Evolutionary conservation across 2,888 invertebrate genomes (phyloP).

Genomic region (Venusia cambrica): DNA sequence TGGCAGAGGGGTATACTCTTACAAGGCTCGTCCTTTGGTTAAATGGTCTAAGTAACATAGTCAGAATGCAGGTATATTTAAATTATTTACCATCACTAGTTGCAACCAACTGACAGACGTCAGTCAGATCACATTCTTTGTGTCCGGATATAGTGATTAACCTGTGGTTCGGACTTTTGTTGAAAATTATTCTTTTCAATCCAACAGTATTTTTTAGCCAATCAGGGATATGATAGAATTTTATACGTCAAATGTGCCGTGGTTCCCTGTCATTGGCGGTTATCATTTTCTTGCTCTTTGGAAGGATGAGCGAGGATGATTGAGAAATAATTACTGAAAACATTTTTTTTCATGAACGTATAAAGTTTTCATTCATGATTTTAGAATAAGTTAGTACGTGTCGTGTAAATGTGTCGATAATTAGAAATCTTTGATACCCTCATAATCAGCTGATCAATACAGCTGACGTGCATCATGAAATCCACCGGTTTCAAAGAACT

Average conservation of each 20-base stretch:
- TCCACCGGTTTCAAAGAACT: slow-evolving; percentile 56
- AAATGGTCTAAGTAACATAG: no score
- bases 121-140: no score
- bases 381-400: slow-evolving; percentile 32
- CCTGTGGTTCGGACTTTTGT: no score
- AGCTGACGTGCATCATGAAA: slow-evolving; percentile 45
- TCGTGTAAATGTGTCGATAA: slow-evolving; percentile 34
- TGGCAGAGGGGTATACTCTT: no score
- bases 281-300: slow-evolving; percentile 28
- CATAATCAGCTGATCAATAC: slow-evolving; percentile 5
- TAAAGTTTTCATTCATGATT: no score
- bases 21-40: no score
- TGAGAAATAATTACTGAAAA: slow-evolving; percentile 35
- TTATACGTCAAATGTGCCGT: slow-evolving; percentile 43
- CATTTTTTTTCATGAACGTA: no score
- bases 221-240: background rate
- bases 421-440: slow-evolving; percentile 14
- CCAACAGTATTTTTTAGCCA: slow-evolving; percentile 8
- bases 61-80: no score
- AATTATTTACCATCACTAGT: no score
- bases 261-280: slow-evolving; percentile 69
- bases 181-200: no score
- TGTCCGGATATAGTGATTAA: no score
- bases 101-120: no score
- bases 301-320: slow-evolving; percentile 37